Evolutionary conservation across 2,797 vertebrate genomes (phyloP).

Genomic region (Cuculus canorus): DNA sequence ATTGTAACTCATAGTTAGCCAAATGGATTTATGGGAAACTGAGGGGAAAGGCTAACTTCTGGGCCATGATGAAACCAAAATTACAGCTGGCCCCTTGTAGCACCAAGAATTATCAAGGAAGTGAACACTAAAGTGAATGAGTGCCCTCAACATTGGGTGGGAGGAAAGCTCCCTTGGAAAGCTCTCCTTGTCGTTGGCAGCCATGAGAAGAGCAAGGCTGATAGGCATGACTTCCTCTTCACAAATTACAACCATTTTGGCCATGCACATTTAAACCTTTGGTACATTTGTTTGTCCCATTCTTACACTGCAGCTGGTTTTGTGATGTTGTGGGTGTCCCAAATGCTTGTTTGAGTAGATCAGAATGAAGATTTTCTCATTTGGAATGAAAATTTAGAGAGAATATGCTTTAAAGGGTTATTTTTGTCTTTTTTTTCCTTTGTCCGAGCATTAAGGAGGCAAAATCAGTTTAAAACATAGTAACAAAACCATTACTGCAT

Average conservation of each 20-base stretch:
- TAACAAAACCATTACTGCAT: not conserved
- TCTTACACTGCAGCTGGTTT: not conserved
- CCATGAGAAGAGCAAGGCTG: not conserved
- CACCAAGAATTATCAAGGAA: not conserved
- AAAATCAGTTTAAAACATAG: not conserved
- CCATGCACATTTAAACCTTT: fast-evolving
- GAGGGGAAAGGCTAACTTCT: not conserved
- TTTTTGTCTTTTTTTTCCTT: not conserved
- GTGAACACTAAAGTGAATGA: not conserved
- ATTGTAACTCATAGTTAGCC: not conserved
- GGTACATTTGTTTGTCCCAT: not conserved
- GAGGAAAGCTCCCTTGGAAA: not conserved
- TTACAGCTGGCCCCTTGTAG: not conserved
- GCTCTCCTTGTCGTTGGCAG: fast-evolving
- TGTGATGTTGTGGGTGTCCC: not conserved
- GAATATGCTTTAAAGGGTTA: not conserved
- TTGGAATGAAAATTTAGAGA: not conserved
- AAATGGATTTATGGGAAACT: not conserved
- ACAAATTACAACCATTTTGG: not conserved
- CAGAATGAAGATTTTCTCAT: not conserved
- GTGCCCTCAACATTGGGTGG: not conserved
- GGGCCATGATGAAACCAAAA: not conserved
- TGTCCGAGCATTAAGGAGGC: not conserved
- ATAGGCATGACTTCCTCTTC: not conserved
- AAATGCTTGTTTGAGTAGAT: not conserved